Evolutionary conservation across 1,140 invertebrate species (phyloP).

Genomic region (Drosophila busckii): DNA sequence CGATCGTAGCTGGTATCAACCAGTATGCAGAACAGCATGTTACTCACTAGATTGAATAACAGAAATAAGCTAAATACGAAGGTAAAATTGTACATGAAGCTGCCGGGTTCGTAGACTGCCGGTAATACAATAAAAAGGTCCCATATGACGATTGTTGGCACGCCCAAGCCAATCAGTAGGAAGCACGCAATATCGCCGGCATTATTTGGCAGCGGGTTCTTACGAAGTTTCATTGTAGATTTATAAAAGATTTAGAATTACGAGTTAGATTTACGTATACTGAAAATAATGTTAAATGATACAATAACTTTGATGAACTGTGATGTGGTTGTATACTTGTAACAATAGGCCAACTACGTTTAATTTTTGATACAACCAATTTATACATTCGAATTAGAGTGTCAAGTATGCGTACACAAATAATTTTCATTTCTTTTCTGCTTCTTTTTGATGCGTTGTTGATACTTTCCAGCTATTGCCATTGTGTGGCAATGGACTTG

Average conservation of each 20-base stretch:
- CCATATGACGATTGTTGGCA: slow-evolving; percentile 49
- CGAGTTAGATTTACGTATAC: too few relatives aligned
- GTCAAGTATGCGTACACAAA: too few relatives aligned
- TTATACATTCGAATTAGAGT: too few relatives aligned
- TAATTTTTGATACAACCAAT: too few relatives aligned
- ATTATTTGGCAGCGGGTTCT: slow-evolving; percentile 40
- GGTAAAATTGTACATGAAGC: slow-evolving; percentile 73
- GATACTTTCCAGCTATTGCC: slow-evolving; percentile 86
- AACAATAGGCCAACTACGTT: too few relatives aligned
- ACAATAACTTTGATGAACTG: too few relatives aligned
- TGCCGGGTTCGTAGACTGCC: slow-evolving; percentile 79
- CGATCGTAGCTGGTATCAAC: slow-evolving; percentile 45
- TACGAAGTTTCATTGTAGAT: slow-evolving; percentile 20
- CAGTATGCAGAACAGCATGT: slow-evolving; percentile 57
- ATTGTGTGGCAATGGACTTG: slow-evolving; percentile 87
- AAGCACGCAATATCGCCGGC: slow-evolving; percentile 36
- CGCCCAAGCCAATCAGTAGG: slow-evolving; percentile 28
- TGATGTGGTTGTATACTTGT: too few relatives aligned
- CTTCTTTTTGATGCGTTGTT: too few relatives aligned
- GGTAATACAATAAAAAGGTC: slow-evolving; percentile 85
- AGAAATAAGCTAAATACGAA: slow-evolving; percentile 81
- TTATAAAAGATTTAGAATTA: too few relatives aligned
- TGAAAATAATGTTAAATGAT: too few relatives aligned
- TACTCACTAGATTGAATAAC: slow-evolving; percentile 82
- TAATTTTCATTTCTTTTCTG: too few relatives aligned